Evolutionary conservation across 2,888 invertebrate genomes (phyloP), one percentile per base, ranked within the genome.

Genomic region (Hylaea fasciaria): DNA sequence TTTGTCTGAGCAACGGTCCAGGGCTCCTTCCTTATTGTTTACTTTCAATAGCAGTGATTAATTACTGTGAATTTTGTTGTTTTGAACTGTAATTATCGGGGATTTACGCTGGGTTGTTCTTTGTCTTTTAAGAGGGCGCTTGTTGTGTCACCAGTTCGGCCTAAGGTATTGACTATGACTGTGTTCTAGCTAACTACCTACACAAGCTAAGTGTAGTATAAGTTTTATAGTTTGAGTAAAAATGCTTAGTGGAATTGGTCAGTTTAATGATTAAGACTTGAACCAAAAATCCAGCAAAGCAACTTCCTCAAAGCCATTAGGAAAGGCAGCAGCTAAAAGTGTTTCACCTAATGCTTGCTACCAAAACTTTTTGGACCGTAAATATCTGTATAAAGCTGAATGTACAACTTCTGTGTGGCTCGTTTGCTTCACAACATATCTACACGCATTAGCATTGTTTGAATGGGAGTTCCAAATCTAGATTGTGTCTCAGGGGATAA

Each of bases 11-110:
- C 66, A 74, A 78, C 73, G 77, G 77, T 79, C 76, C 75, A 74
- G 71, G 74, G 77, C 65, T 74, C 68, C 69, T 76, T 73, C 70
- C 70, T 70, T 73, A 78, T 80, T 86, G 85, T 85, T 86, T 85
- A 84, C 84, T 81, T 82, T 79, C 83, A 81, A 82, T 83, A 80
- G 52, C 48, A 41, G 81, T 85, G 84, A 85, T 83, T 83, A 85
- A 83, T 86, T 52, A 55, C 53, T 35, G 32, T 9, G 55, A 32
- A 67, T 62, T 65, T 63, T 63, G 63, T 55, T 65, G 67, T 62
- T 66, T 61, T 58, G 57, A 68, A 56, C 62, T 64, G 58, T 54
- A 60, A 51, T 68, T 62, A 62, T 57, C 32, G 56, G 35, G 22
- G 49, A 43, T 48, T 32, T 40, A 39, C 10, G 16, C 22, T 17